Conservation (phyloP, 2,888 invertebrate genomes). For the Diarsia dahlii region DNA sequence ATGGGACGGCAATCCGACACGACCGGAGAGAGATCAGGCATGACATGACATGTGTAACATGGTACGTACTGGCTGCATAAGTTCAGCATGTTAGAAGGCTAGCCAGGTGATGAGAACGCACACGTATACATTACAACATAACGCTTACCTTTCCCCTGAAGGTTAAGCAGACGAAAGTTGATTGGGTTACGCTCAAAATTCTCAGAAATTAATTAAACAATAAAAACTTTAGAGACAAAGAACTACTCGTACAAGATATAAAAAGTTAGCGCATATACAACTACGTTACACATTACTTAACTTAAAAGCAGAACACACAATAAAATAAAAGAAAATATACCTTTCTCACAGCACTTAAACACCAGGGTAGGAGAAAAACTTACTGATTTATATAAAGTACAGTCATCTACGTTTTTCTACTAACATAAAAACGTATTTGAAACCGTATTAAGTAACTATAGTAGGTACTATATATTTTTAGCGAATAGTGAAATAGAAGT, state of each 20-base stretch:
- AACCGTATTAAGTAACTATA: background rate
- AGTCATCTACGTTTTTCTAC: constrained; percentile 1
- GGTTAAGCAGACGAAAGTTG: too few species aligned
- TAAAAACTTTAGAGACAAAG: background rate
- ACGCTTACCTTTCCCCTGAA: too few species aligned
- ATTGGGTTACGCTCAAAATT: background rate
- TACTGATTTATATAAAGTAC: background rate
- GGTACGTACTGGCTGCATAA: too few species aligned
- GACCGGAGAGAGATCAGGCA: too few species aligned
- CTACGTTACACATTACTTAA: background rate
- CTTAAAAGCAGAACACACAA: constrained; percentile 8
- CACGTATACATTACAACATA: too few species aligned
- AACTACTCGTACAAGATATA: background rate
- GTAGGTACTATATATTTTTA: background rate
- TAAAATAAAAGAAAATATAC: constrained; percentile 32
- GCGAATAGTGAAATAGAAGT: background rate
- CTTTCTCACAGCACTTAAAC: constrained; percentile 22
- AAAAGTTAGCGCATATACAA: background rate
- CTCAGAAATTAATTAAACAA: background rate
- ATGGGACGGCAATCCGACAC: too few species aligned
- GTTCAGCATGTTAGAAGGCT: too few species aligned
- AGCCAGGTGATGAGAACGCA: too few species aligned
- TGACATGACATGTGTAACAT: too few species aligned
- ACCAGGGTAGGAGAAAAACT: constrained; percentile 3
- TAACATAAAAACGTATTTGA: background rate